Conservation (phyloP, 2,888 invertebrate species). For the Exocentrus adspersus region DNA sequence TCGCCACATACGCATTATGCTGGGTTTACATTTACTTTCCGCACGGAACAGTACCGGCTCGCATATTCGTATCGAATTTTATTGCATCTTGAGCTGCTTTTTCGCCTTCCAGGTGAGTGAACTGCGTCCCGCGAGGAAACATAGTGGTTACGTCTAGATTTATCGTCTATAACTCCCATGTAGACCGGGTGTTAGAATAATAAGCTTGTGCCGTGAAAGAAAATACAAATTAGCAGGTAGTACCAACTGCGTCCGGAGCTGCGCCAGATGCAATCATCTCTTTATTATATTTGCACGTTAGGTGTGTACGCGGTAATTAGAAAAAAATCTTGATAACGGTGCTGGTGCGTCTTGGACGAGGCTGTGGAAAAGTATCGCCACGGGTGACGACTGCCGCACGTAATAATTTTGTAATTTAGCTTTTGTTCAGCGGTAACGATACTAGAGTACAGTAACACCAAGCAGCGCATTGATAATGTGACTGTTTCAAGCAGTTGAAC, state of each 20-base stretch:
- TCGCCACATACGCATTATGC: too few relatives aligned
- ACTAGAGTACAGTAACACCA: too few relatives aligned
- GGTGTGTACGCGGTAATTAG: constrained; percentile 8
- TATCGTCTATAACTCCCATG: constrained; percentile 26
- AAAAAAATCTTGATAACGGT: constrained; percentile 1
- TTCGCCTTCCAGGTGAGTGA: constrained; percentile 20
- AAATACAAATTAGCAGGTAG: constrained; percentile 20
- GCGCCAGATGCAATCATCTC: constrained; percentile 5
- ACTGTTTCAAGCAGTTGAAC: too few relatives aligned
- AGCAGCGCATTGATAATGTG: too few relatives aligned
- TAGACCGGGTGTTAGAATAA: constrained; percentile 15
- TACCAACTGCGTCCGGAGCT: constrained; percentile 10
- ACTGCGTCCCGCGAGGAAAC: constrained; percentile 16
- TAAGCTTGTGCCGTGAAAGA: not conserved
- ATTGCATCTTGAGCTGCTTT: constrained; percentile 16
- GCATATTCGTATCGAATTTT: constrained; percentile 26
- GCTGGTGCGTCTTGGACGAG: not conserved
- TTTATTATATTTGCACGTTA: constrained; percentile 18
- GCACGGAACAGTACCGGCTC: too few relatives aligned
- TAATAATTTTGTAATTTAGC: not conserved
- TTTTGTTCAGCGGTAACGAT: too few relatives aligned
- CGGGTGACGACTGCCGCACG: not conserved
- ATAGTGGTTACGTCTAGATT: constrained; percentile 23
- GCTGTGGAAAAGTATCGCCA: not conserved
- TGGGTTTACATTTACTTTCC: not conserved